A percentile compares a stretch with the other conserved stretches of the same genome.
Evolutionary conservation across 1,140 invertebrate genomes (phyloP).

Genomic region (Sminthurinus signatus): DNA sequence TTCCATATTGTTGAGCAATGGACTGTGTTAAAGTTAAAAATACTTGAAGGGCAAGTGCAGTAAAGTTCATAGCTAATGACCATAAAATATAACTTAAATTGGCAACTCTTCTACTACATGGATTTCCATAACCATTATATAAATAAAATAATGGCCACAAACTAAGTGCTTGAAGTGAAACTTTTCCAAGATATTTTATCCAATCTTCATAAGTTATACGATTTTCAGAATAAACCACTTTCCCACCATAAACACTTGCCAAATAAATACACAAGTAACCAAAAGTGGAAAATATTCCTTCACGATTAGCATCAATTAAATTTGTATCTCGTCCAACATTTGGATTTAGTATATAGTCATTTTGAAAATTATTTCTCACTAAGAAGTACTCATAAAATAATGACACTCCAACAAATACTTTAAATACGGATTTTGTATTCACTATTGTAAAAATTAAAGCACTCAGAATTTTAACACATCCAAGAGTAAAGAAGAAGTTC

Average conservation of each 20-base stretch:
- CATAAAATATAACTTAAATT: slow-evolving; percentile 70
- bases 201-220: slow-evolving; percentile 44
- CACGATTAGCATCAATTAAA: slow-evolving; percentile 75
- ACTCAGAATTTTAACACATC: slow-evolving; percentile 67
- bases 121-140: slow-evolving; percentile 51
- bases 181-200: slow-evolving; percentile 43
- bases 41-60: slow-evolving; percentile 24
- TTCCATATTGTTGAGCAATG: slow-evolving; percentile 20
- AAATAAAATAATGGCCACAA: slow-evolving; percentile 50
- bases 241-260: slow-evolving; percentile 61
- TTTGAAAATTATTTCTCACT: slow-evolving; percentile 41
- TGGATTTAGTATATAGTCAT: slow-evolving; percentile 62
- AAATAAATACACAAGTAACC: slow-evolving; percentile 82
- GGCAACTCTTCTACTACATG: slow-evolving; percentile 58
- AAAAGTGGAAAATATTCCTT: slow-evolving; percentile 74
- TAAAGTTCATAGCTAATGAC: slow-evolving; percentile 52
- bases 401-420: slow-evolving; percentile 53
- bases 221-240: slow-evolving; percentile 48
- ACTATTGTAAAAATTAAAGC: slow-evolving; percentile 53
- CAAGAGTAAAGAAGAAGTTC: slow-evolving; percentile 94
- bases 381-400: slow-evolving; percentile 64
- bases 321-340: slow-evolving; percentile 50
- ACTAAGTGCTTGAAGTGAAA: slow-evolving; percentile 47
- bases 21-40: slow-evolving; percentile 10
- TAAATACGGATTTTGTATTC: slow-evolving; percentile 47